These are phyloP conservation scores for Triplophysa tibetana DNA, from an alignment of 2,113 vertebrate species.

Conservation along the genomic window DNA sequence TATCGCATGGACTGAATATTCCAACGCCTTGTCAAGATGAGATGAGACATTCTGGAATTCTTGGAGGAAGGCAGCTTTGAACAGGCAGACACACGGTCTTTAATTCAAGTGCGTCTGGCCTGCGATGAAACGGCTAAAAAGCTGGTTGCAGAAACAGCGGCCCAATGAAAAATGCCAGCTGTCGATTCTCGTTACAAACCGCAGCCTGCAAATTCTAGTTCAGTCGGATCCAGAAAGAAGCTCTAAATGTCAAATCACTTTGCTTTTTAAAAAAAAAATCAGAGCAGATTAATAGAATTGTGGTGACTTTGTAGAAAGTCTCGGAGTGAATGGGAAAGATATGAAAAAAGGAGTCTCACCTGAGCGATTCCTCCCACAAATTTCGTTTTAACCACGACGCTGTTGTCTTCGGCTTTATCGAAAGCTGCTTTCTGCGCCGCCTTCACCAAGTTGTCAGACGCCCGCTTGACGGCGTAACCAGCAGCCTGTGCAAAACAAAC, in stretches of 20 bases:
- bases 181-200: conserved; percentile 57
- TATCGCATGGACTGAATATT: conserved; percentile 25
- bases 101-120: conserved; percentile 48
- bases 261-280: neutral
- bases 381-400: conserved; percentile 94
- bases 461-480: conserved; percentile 96
- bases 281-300: neutral
- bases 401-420: conserved; percentile 91
- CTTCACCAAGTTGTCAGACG: conserved; percentile 95
- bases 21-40: conserved; percentile 14
- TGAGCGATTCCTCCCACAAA: conserved; percentile 98
- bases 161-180: conserved; percentile 41
- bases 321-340: neutral
- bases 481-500: conserved; percentile 77
- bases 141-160: conserved; percentile 31
- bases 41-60: conserved; percentile 44
- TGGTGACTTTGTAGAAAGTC: too few species aligned
- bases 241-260: conserved; percentile 1
- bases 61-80: conserved; percentile 29
- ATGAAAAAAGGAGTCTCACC: conserved; percentile 73
- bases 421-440: conserved; percentile 98
- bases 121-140: conserved; percentile 47
- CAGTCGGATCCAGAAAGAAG: conserved; percentile 20
- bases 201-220: conserved; percentile 54
- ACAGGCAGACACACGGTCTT: conserved; percentile 34